Percentiles rank a stretch among this genome's conserved stretches.
Conservation (phyloP, 2,797 vertebrate genomes). For the Muscicapa striata region DNA sequence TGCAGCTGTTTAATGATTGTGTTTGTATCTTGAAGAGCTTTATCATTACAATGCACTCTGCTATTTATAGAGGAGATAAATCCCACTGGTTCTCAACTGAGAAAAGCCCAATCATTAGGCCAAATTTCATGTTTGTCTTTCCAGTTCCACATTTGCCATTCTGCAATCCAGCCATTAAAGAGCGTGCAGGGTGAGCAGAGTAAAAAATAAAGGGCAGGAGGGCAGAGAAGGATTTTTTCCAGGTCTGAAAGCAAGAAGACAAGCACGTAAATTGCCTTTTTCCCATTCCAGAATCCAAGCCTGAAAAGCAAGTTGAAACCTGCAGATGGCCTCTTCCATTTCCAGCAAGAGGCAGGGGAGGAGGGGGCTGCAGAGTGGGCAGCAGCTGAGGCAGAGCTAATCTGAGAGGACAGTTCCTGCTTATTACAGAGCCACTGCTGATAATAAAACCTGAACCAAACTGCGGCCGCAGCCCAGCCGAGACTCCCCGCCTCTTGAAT, state of each 20-base stretch:
- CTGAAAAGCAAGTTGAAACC: conserved; percentile 56
- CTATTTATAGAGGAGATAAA: neutral
- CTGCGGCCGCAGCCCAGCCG: conserved; percentile 79
- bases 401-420: conserved; percentile 90
- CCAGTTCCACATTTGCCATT: neutral
- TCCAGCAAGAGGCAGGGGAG: conserved; percentile 58
- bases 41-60: neutral
- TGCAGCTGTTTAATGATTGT: neutral
- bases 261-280: neutral
- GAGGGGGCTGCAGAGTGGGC: conserved; percentile 52
- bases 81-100: neutral
- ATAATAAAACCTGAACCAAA: conserved; percentile 93
- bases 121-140: neutral
- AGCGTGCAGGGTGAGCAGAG: fast-evolving
- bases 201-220: neutral
- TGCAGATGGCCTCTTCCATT: conserved; percentile 72
- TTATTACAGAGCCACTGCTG: conserved; percentile 88
- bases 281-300: neutral
- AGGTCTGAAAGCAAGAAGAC: neutral
- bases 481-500: conserved; percentile 86
- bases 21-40: neutral
- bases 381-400: conserved; percentile 85
- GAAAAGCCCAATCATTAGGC: neutral
- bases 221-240: neutral
- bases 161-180: neutral